Evolutionary conservation across 2,888 invertebrate species (phyloP).

Genomic region (Notodonta ziczac): DNA sequence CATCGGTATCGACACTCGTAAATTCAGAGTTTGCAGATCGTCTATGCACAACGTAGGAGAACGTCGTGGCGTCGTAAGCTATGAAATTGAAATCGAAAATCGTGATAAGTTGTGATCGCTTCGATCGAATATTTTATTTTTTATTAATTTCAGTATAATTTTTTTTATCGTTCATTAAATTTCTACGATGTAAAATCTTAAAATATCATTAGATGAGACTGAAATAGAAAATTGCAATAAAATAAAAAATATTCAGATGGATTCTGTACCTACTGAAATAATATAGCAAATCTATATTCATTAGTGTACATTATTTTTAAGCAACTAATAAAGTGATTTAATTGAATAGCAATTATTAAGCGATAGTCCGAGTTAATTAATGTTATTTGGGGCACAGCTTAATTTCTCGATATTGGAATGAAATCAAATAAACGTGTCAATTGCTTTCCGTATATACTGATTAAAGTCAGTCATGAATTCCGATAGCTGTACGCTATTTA

Average conservation of each 20-base stretch:
- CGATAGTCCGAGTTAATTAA: background rate
- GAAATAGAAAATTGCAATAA: no score
- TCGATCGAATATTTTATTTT: no score
- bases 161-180: no score
- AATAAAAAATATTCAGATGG: no score
- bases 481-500: background rate
- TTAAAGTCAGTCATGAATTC: background rate
- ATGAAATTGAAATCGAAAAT: conserved; percentile 34
- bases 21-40: conserved; percentile 40
- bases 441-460: background rate
- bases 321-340: background rate
- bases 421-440: background rate
- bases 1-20: conserved; percentile 35
- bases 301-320: no score
- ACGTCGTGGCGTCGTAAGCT: conserved; percentile 20
- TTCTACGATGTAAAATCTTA: no score
- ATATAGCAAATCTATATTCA: no score
- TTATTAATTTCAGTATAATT: no score
- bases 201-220: no score
- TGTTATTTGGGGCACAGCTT: conserved; percentile 1
- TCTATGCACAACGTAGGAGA: conserved; percentile 32
- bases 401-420: background rate
- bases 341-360: background rate
- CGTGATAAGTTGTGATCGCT: background rate
- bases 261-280: no score